phyloP scores from a whole-genome alignment of 2,797 vertebrate species.

The Pogonophryne albipinna region DNA sequence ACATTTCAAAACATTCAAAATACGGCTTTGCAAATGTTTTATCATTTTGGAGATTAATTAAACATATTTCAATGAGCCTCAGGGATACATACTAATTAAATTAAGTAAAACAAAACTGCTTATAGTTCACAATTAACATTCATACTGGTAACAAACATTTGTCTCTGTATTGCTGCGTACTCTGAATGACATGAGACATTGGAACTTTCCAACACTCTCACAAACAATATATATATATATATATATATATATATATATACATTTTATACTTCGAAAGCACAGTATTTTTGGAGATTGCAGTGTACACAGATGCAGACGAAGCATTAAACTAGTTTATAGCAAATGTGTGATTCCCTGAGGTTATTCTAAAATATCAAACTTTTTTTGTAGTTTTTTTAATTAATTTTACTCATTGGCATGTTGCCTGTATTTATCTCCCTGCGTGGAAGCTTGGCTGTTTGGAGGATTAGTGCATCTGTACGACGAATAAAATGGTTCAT shows the following conservation, averaged over 20 bases:
- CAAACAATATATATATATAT: background rate
- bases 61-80: background rate
- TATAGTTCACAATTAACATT: too few relatives aligned
- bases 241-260: too few relatives aligned
- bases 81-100: background rate
- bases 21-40: background rate
- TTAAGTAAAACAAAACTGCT: too few relatives aligned
- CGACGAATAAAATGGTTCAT: conserved; percentile 48
- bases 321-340: conserved; percentile 14
- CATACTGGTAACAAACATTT: background rate
- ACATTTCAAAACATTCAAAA: background rate
- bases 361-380: conserved; percentile 1
- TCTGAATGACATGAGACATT: background rate
- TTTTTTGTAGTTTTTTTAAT: background rate
- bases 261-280: background rate
- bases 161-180: background rate
- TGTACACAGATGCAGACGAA: background rate
- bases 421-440: conserved; percentile 33
- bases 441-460: conserved; percentile 2
- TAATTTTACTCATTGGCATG: conserved; percentile 9
- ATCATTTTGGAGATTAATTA: background rate
- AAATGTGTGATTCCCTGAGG: background rate
- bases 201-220: background rate
- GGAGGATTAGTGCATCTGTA: conserved; percentile 41
- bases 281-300: background rate